Evolutionary conservation across 1,140 invertebrate genomes (phyloP).

Genomic region (Tetramorium alpestre): DNA sequence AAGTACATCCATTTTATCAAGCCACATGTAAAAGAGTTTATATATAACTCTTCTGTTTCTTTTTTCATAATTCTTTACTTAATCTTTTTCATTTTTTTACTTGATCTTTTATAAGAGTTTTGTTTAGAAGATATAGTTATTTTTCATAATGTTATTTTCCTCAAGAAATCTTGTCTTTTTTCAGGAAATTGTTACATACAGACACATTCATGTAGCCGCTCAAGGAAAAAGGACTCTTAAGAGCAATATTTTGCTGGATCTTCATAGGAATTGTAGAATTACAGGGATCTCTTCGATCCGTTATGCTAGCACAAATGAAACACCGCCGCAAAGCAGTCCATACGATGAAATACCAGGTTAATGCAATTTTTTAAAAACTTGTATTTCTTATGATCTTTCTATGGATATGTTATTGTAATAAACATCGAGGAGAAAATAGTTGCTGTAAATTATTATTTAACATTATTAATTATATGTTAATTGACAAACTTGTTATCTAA

Average conservation of each 20-base stretch:
- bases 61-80: background rate
- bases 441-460: background rate
- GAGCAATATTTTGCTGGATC: background rate
- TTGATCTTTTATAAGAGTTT: background rate
- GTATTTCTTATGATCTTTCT: background rate
- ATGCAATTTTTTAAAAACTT: background rate
- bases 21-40: background rate
- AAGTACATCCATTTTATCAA: background rate
- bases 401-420: background rate
- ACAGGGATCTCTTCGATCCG: conserved; percentile 38
- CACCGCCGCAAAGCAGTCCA: background rate
- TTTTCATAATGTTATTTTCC: background rate
- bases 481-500: too few species aligned
- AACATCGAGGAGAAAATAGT: background rate
- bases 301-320: conserved; percentile 55
- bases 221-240: background rate
- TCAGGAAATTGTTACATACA: conserved; percentile 52
- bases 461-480: background rate
- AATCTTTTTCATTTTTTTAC: background rate
- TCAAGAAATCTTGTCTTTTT: background rate
- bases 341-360: conserved; percentile 67
- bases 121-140: background rate
- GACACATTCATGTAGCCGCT: conserved; percentile 44
- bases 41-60: background rate
- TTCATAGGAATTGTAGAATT: conserved; percentile 21